Evolutionary conservation across 2,888 invertebrate genomes (phyloP).

Genomic region (Gasteruption jaculator): DNA sequence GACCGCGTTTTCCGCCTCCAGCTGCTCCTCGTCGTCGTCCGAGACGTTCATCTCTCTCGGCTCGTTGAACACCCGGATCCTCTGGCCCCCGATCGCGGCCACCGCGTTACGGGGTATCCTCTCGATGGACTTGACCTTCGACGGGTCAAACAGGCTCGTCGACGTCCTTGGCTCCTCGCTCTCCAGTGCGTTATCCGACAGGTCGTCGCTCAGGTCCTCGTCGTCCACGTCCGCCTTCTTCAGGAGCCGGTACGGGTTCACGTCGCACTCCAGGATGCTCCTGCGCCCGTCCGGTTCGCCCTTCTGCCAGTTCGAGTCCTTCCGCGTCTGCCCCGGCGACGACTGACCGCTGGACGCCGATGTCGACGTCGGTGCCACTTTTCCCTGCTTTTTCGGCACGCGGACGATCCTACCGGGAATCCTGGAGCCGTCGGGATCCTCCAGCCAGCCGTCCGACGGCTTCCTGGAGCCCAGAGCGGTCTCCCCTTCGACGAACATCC

Average conservation of each 20-base stretch:
- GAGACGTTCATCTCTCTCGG: constrained; percentile 42
- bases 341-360: neutral
- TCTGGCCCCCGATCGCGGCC: constrained; percentile 65
- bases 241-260: constrained; percentile 79
- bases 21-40: constrained; percentile 36
- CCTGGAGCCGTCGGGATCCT: too few relatives aligned
- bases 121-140: constrained; percentile 49
- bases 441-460: too few relatives aligned
- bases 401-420: constrained; percentile 26
- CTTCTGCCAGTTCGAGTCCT: constrained; percentile 26
- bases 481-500: constrained; percentile 36
- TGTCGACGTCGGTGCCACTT: constrained; percentile 28
- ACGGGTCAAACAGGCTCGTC: constrained; percentile 42
- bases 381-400: constrained; percentile 26
- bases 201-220: constrained; percentile 50
- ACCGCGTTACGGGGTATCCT: constrained; percentile 41
- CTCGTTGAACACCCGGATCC: constrained; percentile 63
- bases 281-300: constrained; percentile 52
- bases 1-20: constrained; percentile 17
- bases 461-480: constrained; percentile 19
- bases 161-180: constrained; percentile 26
- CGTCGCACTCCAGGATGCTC: constrained; percentile 78
- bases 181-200: constrained; percentile 47
- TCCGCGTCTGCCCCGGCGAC: constrained; percentile 14
- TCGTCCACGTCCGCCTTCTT: constrained; percentile 51